Percentiles rank a stretch among this genome's conserved stretches.
Conservation (phyloP, 2,888 invertebrate species). For the Seladonia tumulorum region DNA sequence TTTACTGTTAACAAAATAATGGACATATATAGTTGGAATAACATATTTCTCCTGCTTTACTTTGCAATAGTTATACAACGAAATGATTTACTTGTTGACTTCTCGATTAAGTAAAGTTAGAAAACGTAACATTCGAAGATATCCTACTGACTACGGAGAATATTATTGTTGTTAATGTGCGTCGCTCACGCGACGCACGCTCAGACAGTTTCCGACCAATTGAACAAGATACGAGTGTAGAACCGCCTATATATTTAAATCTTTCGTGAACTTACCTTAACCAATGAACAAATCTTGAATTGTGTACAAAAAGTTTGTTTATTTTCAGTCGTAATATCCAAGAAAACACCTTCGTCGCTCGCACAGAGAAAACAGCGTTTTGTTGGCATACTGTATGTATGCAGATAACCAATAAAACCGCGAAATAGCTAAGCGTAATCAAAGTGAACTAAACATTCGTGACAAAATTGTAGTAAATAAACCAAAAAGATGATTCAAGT, state of each 20-base stretch:
- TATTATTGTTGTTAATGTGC: slow-evolving; percentile 14
- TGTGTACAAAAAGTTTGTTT: slow-evolving; percentile 67
- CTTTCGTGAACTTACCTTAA: slow-evolving; percentile 71
- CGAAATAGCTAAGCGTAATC: background rate
- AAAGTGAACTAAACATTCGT: background rate
- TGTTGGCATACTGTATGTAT: slow-evolving; percentile 67
- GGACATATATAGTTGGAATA: background rate
- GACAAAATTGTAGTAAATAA: background rate
- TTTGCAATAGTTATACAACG: background rate
- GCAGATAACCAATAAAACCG: slow-evolving; percentile 7
- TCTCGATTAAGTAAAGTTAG: background rate
- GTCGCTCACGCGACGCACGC: slow-evolving; percentile 2
- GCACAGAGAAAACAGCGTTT: slow-evolving; percentile 80
- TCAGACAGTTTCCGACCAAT: slow-evolving; percentile 7
- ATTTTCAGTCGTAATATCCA: slow-evolving; percentile 77
- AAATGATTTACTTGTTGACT: background rate
- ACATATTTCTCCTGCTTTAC: background rate
- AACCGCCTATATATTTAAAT: background rate
- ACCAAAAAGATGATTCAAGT: background rate
- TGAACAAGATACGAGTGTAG: background rate
- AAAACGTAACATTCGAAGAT: background rate
- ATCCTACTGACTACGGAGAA: background rate
- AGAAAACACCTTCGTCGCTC: slow-evolving; percentile 80
- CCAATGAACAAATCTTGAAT: slow-evolving; percentile 75
- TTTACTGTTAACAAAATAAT: background rate